Evolutionary conservation across 1,140 invertebrate genomes (phyloP), one percentile per base, ranked within the genome.

Genomic region (Lordiphosa stackelbergi): DNA sequence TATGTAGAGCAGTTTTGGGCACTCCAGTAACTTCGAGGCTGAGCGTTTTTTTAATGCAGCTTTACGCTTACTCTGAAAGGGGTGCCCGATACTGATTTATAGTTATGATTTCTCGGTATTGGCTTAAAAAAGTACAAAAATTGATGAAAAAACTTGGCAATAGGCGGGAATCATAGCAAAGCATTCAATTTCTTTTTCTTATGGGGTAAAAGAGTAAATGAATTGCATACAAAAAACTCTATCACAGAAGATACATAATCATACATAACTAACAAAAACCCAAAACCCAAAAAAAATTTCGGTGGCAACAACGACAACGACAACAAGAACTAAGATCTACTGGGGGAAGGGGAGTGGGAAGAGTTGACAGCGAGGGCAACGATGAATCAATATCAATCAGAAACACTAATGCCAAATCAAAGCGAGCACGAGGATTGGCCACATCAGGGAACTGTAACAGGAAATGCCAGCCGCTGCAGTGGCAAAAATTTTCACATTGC

Each of bases 181-280:
- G 73, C 73, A 52, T 60, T 43, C n/a, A n/a, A 41, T 28, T 24
- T 11, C 2, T 24, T 24, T 34, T 42, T 38, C 19, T 60, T 49
- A 13, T 34, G 16, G 28, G 51, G 40, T 28, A 31, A 38, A 68
- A 42, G 54, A 68, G 45, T 59, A 63, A 78, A 49, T 75, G 53
- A 74, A 75, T 64, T 71, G 75, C 71, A 75, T 71, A 75, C 53
- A 81, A 57, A 66, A 75, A 68, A 51, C 55, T 71, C 77, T 81
- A 81, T 81, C 75, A 81, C 75, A 81, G 75, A 81, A 81, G 75
- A 81, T 83, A 81, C 60, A 79, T 41, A 53, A 69, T 62, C 43
- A 38, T 16, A 69, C 40, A 13, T 36, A 19, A 37, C 31, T 24
- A 28, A 43, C 19, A 66, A 35, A 12, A 40, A 49, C 35, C 24